Conservation (phyloP, 2,797 vertebrate genomes). For the Crenichthys baileyi region DNA sequence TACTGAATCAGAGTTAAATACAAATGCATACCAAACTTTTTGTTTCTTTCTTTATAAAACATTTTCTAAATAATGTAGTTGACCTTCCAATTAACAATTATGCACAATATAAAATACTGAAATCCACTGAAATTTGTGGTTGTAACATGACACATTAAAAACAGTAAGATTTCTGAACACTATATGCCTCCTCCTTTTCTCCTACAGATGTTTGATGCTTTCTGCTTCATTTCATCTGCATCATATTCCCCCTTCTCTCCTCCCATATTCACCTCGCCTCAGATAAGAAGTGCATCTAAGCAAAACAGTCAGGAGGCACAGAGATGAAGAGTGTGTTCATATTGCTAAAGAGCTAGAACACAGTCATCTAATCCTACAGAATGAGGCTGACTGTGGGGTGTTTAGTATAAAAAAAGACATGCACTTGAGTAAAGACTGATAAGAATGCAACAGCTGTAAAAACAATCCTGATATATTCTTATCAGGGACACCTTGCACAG, state of each 20-base stretch:
- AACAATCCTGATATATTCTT: neutral
- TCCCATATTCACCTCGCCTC: constrained; percentile 28
- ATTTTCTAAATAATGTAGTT: neutral
- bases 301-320: neutral
- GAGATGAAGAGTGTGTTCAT: constrained; percentile 14
- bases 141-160: neutral
- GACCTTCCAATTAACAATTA: neutral
- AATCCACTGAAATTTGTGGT: neutral
- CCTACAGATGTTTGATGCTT: constrained; percentile 13
- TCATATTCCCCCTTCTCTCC: constrained; percentile 2
- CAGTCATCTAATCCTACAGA: constrained; percentile 1
- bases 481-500: neutral
- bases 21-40: neutral
- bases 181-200: neutral
- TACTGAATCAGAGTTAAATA: neutral
- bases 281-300: constrained; percentile 39
- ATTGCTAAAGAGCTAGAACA: constrained; percentile 10
- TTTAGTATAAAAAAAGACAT: neutral
- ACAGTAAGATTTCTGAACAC: neutral
- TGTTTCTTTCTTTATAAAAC: neutral
- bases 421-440: constrained; percentile 1
- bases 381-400: neutral
- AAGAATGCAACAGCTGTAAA: neutral
- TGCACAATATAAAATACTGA: neutral
- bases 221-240: neutral